phyloP scores from a whole-genome alignment of 2,113 vertebrate species.

The Microtus oregoni region DNA sequence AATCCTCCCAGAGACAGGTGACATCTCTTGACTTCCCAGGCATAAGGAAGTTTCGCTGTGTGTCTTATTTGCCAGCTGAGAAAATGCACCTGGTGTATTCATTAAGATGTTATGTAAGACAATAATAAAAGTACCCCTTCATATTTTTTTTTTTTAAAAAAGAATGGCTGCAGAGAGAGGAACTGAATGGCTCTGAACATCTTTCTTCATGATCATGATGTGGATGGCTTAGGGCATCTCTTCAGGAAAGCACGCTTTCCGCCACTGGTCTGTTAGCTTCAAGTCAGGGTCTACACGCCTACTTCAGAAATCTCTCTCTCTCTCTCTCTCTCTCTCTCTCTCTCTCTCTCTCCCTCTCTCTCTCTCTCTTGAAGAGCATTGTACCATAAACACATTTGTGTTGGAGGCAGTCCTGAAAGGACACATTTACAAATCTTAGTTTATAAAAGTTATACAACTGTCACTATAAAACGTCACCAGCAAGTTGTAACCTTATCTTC shows the following conservation, averaged over 20 bases:
- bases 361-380: slow-evolving; percentile 46
- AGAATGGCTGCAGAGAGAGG: neutral
- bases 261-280: slow-evolving; percentile 48
- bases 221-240: slow-evolving; percentile 65
- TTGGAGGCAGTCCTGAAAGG: slow-evolving; percentile 74
- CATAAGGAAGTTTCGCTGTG: too few relatives aligned
- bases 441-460: slow-evolving; percentile 90
- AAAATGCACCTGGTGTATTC: too few relatives aligned
- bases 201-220: neutral
- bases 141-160: too few relatives aligned
- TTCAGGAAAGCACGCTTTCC: slow-evolving; percentile 2
- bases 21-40: too few relatives aligned
- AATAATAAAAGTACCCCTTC: too few relatives aligned
- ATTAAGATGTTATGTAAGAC: too few relatives aligned
- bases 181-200: neutral
- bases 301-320: slow-evolving; percentile 49
- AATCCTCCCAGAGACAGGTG: too few relatives aligned
- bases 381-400: slow-evolving; percentile 75
- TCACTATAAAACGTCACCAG: slow-evolving; percentile 87
- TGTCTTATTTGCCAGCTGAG: too few relatives aligned
- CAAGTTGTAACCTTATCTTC: slow-evolving; percentile 93
- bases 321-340: neutral
- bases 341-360: too few relatives aligned
- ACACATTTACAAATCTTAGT: slow-evolving; percentile 83
- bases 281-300: slow-evolving; percentile 62